These are phyloP conservation scores for Palythoa caribaeorum DNA, from an alignment of 92 coral and sea anemone genomes.

Conservation along the genomic window DNA sequence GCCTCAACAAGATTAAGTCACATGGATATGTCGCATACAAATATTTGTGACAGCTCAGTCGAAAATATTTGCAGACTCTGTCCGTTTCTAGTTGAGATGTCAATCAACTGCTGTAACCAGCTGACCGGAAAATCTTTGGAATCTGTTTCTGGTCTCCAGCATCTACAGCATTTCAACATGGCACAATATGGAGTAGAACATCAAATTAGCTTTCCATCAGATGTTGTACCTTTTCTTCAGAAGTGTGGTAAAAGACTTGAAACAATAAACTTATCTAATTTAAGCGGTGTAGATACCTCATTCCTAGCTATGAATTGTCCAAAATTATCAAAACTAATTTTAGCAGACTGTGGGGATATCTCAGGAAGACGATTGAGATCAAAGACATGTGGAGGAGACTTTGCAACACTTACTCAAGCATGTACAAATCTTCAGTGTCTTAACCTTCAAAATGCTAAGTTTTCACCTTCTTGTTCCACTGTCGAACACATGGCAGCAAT, in stretches of 20 bases:
- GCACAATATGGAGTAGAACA: conserved; percentile 41
- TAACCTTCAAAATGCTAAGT: conserved; percentile 64
- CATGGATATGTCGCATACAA: conserved; percentile 67
- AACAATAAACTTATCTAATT: conserved; percentile 53
- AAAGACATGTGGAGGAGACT: neutral
- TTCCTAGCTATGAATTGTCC: conserved; percentile 62
- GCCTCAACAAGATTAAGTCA: conserved; percentile 46
- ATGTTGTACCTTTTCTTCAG: conserved; percentile 63
- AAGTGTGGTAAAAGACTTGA: conserved; percentile 59
- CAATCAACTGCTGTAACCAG: conserved; percentile 56
- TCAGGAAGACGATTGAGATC: conserved; percentile 44
- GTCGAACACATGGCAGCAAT: conserved; percentile 65
- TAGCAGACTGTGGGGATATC: conserved; percentile 65
- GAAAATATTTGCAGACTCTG: conserved; percentile 62
- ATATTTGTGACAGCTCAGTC: conserved; percentile 42
- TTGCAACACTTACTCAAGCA: conserved; percentile 58
- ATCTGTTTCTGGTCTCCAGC: conserved; percentile 43
- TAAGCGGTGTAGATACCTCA: conserved; percentile 57
- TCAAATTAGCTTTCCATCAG: conserved; percentile 44
- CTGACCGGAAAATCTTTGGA: conserved; percentile 54
- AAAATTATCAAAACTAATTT: conserved; percentile 52
- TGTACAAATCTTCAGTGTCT: conserved; percentile 67
- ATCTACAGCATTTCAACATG: conserved; percentile 60
- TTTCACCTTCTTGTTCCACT: conserved; percentile 53
- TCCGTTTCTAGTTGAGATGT: conserved; percentile 58